Evolutionary conservation across 2,888 invertebrate species (phyloP).

Genomic region (Biston stratarius): DNA sequence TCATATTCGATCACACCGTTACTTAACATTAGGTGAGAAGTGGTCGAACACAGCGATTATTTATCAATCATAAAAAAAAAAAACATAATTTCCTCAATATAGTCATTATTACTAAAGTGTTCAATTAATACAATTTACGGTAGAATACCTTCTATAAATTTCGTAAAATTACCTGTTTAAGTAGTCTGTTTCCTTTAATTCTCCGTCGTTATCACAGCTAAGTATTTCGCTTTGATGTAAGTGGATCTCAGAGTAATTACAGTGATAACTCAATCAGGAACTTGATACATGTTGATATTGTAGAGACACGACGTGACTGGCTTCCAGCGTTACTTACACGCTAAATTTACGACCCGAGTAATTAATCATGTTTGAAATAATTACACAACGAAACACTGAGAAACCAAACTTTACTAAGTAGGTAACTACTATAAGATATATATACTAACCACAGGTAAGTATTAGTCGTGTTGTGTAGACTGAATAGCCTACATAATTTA

Average conservation of each 20-base stretch:
- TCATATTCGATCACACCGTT: too few species aligned
- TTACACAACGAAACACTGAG: conserved; percentile 1
- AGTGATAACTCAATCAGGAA: conserved; percentile 16
- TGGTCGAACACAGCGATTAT: too few species aligned
- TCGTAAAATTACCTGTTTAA: not conserved
- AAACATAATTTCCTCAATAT: too few species aligned
- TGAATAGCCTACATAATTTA: too few species aligned
- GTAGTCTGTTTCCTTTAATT: not conserved
- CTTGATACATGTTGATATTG: conserved; percentile 11
- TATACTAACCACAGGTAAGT: too few species aligned
- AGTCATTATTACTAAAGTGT: too few species aligned
- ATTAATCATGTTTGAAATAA: conserved; percentile 8
- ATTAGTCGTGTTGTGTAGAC: too few species aligned
- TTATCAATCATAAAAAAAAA: too few species aligned
- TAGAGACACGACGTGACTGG: not conserved
- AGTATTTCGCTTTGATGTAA: conserved; percentile 17
- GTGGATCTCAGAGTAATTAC: conserved; percentile 14
- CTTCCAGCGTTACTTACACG: conserved; percentile 1
- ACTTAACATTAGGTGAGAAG: too few species aligned
- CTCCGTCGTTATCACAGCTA: conserved; percentile 8
- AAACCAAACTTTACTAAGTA: not conserved
- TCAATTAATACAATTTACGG: not conserved
- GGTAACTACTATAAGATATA: not conserved
- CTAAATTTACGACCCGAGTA: not conserved
- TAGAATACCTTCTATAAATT: not conserved